Percentiles rank a stretch among this genome's conserved stretches.
Evolutionary conservation across 2,888 invertebrate species (phyloP).

Genomic region (Coenonympha glycerion): DNA sequence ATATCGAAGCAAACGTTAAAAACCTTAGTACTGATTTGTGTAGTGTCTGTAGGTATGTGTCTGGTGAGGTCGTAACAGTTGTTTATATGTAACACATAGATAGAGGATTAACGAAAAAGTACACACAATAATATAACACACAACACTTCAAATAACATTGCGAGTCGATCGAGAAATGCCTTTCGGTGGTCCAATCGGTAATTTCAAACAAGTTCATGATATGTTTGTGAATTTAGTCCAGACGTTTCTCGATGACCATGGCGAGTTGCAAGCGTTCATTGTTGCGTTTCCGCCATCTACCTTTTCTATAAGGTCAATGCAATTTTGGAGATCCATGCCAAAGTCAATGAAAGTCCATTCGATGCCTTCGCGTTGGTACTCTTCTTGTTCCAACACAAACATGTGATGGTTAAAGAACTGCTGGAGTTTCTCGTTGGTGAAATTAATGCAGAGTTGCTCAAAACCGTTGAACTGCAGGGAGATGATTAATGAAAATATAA

Average conservation of each 20-base stretch:
- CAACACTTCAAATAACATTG: constrained; percentile 59
- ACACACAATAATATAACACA: constrained; percentile 52
- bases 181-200: constrained; percentile 27
- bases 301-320: constrained; percentile 97
- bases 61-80: constrained; percentile 36
- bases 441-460: constrained; percentile 99
- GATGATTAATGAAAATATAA: constrained; percentile 58
- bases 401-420: constrained; percentile 99
- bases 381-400: constrained; percentile 98
- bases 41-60: constrained; percentile 34
- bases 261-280: constrained; percentile 71
- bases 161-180: constrained; percentile 49
- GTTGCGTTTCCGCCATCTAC: constrained; percentile 79
- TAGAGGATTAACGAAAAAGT: constrained; percentile 32
- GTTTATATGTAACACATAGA: background rate
- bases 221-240: constrained; percentile 28
- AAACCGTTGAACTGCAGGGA: constrained; percentile 92
- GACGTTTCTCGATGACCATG: constrained; percentile 54
- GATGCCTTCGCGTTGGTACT: constrained; percentile 95
- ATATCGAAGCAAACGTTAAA: constrained; percentile 37
- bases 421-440: constrained; percentile 98
- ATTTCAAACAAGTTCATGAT: constrained; percentile 8
- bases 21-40: constrained; percentile 30
- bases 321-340: constrained; percentile 96
- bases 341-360: constrained; percentile 98